phyloP scores from a whole-genome alignment of 2,797 vertebrate genomes.

The Acrossocheilus wenchowensis region DNA sequence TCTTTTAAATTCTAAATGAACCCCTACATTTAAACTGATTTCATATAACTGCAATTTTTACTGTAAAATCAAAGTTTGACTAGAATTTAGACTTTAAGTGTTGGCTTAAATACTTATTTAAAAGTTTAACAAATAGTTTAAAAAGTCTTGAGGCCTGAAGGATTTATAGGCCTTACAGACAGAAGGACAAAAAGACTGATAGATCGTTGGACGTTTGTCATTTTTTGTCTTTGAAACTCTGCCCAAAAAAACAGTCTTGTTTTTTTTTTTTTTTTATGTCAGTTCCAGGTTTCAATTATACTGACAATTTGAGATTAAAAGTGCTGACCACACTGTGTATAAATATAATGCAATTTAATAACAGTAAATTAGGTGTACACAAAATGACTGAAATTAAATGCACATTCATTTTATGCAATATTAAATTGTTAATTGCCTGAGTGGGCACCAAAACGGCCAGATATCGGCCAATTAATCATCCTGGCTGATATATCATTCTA shows the following conservation, averaged over 20 bases:
- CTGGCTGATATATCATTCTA: constrained; percentile 9
- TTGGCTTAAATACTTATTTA: not conserved
- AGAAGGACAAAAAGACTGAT: not conserved
- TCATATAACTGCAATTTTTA: not conserved
- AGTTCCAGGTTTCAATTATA: not conserved
- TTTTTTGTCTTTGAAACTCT: not conserved
- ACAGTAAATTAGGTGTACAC: not conserved
- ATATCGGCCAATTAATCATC: constrained; percentile 12
- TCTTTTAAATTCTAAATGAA: not conserved
- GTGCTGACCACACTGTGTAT: not conserved
- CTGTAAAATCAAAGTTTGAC: not conserved
- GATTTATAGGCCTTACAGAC: not conserved
- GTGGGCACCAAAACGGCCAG: constrained; percentile 12
- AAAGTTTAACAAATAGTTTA: not conserved
- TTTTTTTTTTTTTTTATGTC: not conserved
- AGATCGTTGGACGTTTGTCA: not conserved
- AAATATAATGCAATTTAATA: constrained; percentile 6
- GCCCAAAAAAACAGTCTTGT: not conserved
- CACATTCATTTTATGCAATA: not conserved
- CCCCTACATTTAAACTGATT: not conserved
- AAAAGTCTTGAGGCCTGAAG: not conserved
- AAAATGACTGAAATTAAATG: constrained; percentile 7
- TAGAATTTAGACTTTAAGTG: not conserved
- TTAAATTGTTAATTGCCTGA: constrained; percentile 25
- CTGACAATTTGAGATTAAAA: not conserved